Conservation (phyloP, 2,888 invertebrate genomes). For the Leistus spinibarbis region DNA sequence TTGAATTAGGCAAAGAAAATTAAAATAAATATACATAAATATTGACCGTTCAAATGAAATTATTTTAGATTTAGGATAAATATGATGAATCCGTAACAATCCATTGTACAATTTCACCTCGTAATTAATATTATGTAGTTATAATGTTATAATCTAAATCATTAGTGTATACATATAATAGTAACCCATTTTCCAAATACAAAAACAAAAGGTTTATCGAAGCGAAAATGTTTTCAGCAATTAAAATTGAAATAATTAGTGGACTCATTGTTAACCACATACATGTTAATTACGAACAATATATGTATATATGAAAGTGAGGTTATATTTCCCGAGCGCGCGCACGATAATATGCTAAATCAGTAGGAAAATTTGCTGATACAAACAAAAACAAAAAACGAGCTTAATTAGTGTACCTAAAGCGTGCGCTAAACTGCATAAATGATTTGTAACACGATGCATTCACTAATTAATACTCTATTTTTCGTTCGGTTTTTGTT, state of each 20-base stretch:
- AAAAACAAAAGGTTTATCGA: background rate
- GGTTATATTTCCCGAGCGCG: background rate
- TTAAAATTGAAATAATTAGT: background rate
- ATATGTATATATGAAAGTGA: background rate
- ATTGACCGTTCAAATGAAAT: too few species aligned
- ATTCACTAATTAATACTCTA: background rate
- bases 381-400: background rate
- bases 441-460: background rate
- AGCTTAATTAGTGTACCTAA: background rate
- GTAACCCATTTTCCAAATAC: background rate
- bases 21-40: too few species aligned
- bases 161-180: slow-evolving; percentile 14
- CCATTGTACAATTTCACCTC: too few species aligned
- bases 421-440: background rate
- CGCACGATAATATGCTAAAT: background rate
- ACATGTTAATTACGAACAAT: background rate
- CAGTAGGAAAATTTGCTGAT: background rate
- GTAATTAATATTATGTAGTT: background rate
- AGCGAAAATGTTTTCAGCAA: background rate
- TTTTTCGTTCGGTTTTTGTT: background rate
- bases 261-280: background rate
- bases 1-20: too few species aligned
- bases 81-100: too few species aligned
- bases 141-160: background rate
- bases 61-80: too few species aligned